Base-by-base conservation (phyloP, 2,797 vertebrate genomes). In the Gymnoscopelus braueri region DNA sequence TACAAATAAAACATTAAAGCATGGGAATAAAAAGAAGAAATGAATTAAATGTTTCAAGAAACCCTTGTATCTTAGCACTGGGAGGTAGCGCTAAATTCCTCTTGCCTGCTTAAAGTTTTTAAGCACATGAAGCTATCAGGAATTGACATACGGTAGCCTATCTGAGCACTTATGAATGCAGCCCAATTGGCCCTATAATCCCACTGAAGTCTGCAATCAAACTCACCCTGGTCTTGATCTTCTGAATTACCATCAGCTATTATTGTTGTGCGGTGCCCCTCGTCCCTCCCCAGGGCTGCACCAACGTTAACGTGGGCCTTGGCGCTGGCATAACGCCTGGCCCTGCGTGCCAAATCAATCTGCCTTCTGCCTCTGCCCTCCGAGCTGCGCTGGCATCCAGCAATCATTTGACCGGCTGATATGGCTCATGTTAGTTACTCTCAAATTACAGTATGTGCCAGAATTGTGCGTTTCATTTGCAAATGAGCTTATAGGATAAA, bases 361-460 rank as follows among this genome's bases (percentile, higher is more conserved):
- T 86, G 81, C 81, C 84, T 65, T 85, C 82, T 81, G 82, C 26
- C 83, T 78, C 81, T 78, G 88, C 72, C 86, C 60, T 66, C n/a
- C 58, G 65, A 78, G 77, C 67, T 24, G 79, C 79, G 71, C 72
- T 73, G 87, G 77, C 58, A 69, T 81, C 87, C 75, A 77, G 79
- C 84, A 81, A 80, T 84, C 83, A 78, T 84, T 88, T 87, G 81
- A 76, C 78, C 19, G 84, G 55, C 76, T 81, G 76, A 85, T 76
- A 78, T 87, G 78, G 76, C 79, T 84, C 67, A 81, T 67, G 66
- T 60, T 29, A 55, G 65, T 56, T 55, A 7, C 47, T 66, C 48
- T 70, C 67, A 35, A 88, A 82, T 85, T 83, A 86, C 77, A 35
- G 32, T 35, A 5, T 67, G 74, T 75, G 76, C 74, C 7, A 14